These are phyloP conservation scores for Aleadryas rufinucha DNA, from an alignment of 2,113 vertebrate species.

Conservation along the genomic window DNA sequence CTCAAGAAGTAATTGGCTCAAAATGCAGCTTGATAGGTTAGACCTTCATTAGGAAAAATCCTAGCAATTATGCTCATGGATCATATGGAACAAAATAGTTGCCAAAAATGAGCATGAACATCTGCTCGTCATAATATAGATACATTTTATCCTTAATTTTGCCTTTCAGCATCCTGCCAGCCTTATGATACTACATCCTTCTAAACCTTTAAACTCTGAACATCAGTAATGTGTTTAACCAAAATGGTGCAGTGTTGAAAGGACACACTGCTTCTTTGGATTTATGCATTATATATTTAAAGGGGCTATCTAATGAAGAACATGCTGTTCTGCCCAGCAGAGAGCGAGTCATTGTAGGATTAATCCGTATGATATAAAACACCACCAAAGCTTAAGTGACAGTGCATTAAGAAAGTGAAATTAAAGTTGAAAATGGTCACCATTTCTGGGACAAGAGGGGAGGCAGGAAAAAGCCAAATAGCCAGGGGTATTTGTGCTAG, in stretches of 20 bases:
- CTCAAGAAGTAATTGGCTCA: background rate
- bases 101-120: background rate
- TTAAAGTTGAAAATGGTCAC: background rate
- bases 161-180: background rate
- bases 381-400: background rate
- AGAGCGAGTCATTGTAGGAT: background rate
- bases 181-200: background rate
- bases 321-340: background rate
- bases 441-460: background rate
- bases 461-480: background rate
- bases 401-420: background rate
- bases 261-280: background rate
- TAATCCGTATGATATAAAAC: background rate
- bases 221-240: background rate
- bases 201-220: background rate
- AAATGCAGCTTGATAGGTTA: background rate
- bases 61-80: rapidly evolving
- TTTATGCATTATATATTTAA: background rate
- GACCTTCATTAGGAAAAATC: background rate
- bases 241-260: background rate
- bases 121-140: background rate
- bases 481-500: background rate
- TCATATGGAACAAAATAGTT: background rate
- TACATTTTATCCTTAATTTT: background rate
- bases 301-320: background rate